Evolutionary conservation across 2,113 vertebrate genomes (phyloP).

Genomic region (Crotalus horridus): DNA sequence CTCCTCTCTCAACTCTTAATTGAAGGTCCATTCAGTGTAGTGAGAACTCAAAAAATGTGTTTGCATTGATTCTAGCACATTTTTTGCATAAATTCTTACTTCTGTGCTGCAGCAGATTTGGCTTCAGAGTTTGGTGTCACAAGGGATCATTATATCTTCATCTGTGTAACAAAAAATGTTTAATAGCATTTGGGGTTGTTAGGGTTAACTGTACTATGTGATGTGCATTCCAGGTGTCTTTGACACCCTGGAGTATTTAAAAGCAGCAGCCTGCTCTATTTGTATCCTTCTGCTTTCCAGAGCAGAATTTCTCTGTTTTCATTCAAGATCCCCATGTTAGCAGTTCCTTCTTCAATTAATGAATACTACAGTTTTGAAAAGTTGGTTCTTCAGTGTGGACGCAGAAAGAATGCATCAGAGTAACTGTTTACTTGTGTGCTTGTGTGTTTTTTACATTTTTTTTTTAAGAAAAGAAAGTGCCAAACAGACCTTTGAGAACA

Average conservation of each 20-base stretch:
- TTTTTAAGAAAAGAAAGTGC: constrained; percentile 77
- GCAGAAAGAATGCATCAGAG: background rate
- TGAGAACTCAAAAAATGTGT: background rate
- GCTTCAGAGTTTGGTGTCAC: background rate
- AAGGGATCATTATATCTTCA: background rate
- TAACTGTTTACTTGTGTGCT: constrained; percentile 32
- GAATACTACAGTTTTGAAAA: background rate
- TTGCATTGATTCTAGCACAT: background rate
- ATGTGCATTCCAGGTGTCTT: background rate
- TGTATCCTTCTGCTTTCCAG: background rate
- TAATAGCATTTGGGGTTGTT: background rate
- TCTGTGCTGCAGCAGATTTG: background rate
- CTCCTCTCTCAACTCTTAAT: background rate
- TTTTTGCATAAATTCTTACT: background rate
- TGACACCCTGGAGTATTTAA: background rate
- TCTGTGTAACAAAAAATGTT: background rate
- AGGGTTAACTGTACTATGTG: background rate
- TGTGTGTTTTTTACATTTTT: constrained; percentile 54
- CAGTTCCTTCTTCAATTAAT: background rate
- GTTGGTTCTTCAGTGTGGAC: accelerated
- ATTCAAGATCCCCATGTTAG: background rate
- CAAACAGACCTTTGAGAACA: constrained; percentile 67
- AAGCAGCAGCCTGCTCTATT: background rate
- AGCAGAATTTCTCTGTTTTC: background rate
- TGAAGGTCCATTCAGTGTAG: background rate